A percentile compares a stretch with the other conserved stretches of the same genome.
These are phyloP conservation scores for Bothrops alternatus DNA, from an alignment of 2,797 vertebrate genomes.

Conservation along the genomic window DNA sequence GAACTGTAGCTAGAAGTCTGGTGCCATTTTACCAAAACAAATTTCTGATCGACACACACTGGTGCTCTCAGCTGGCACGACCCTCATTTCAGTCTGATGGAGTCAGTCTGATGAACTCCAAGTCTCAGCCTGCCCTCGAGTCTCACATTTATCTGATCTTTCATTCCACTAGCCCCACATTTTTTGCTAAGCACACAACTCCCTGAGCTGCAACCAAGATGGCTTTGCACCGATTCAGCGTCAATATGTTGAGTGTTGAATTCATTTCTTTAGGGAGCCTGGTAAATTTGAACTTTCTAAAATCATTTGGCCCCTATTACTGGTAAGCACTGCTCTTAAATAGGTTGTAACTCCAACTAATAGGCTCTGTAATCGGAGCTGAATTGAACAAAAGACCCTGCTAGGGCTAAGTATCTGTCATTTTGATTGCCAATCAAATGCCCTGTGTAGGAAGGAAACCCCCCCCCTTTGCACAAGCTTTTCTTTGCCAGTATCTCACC, in stretches of 20 bases:
- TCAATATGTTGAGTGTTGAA: slow-evolving; percentile 70
- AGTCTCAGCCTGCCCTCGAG: slow-evolving; percentile 71
- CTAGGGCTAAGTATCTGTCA: slow-evolving; percentile 68
- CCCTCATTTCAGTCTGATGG: slow-evolving; percentile 68
- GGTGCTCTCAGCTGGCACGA: slow-evolving; percentile 50
- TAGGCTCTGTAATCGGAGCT: slow-evolving; percentile 74
- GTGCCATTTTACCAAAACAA: slow-evolving; percentile 46
- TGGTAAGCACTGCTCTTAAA: slow-evolving; percentile 76
- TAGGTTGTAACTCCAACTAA: slow-evolving; percentile 78
- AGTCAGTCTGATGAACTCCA: slow-evolving; percentile 76
- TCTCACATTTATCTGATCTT: slow-evolving; percentile 71
- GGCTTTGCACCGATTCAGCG: slow-evolving; percentile 63
- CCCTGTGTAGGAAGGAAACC: slow-evolving; percentile 53
- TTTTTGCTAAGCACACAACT: slow-evolving; percentile 70
- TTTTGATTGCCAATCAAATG: slow-evolving; percentile 74
- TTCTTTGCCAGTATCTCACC: background rate
- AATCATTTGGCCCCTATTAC: slow-evolving; percentile 80
- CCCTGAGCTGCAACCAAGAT: slow-evolving; percentile 61
- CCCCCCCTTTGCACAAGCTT: slow-evolving; percentile 20
- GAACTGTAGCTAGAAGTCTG: slow-evolving; percentile 40
- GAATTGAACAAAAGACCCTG: slow-evolving; percentile 73
- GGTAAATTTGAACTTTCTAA: slow-evolving; percentile 78
- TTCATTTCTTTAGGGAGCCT: slow-evolving; percentile 75
- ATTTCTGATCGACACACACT: slow-evolving; percentile 49
- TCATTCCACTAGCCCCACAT: slow-evolving; percentile 68